A percentile compares a stretch with the other conserved stretches of the same genome.
Evolutionary conservation across 2,797 vertebrate species (phyloP).

Genomic region (Acanthornis magna): DNA sequence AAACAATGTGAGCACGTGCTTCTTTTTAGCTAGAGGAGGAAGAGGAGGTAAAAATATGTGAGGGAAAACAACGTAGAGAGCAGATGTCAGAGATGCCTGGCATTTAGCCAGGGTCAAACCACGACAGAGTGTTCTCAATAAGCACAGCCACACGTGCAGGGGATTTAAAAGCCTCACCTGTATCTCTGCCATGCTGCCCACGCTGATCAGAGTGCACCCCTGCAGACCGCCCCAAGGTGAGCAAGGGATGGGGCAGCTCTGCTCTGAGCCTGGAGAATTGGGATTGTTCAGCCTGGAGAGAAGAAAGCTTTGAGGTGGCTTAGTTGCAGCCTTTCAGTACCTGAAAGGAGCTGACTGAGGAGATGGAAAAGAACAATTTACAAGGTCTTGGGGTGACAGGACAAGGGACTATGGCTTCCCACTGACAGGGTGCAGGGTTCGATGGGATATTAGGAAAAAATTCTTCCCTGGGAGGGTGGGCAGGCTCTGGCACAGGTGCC

Average conservation of each 20-base stretch:
- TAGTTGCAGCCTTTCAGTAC: neutral
- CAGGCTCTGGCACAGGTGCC: neutral
- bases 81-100: too few relatives aligned
- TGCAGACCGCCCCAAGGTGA: neutral
- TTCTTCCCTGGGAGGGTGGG: accelerated
- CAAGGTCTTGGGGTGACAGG: neutral
- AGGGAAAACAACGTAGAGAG: too few relatives aligned
- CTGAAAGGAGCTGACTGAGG: neutral
- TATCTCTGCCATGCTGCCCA: neutral
- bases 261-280: accelerated
- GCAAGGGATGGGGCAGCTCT: neutral
- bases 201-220: neutral
- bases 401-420: neutral
- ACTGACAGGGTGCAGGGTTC: neutral
- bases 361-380: neutral
- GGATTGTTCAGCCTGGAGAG: neutral
- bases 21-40: too few relatives aligned
- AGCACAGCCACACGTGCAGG: neutral
- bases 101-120: too few relatives aligned
- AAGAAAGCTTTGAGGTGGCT: neutral
- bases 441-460: neutral
- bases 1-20: too few relatives aligned
- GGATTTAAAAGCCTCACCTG: neutral
- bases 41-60: too few relatives aligned
- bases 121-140: neutral